Evolutionary conservation across 2,797 vertebrate species (phyloP).

Genomic region (Enteromius argenteus): DNA sequence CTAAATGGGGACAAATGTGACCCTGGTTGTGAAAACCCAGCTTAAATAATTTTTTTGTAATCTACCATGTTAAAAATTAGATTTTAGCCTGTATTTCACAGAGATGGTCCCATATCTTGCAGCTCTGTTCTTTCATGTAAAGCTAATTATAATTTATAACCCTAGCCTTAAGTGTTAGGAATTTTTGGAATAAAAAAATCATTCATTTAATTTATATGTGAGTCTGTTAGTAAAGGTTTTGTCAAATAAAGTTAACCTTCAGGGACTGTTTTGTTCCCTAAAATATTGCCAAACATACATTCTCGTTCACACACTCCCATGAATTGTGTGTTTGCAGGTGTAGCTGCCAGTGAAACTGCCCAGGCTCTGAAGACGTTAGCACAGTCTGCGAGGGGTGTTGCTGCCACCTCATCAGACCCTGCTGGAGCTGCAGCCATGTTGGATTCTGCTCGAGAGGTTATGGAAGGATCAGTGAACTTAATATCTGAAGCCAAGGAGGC

Average conservation of each 20-base stretch:
- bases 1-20: background rate
- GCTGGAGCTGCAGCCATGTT: slow-evolving; percentile 90
- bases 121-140: background rate
- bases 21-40: too few relatives aligned
- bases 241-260: background rate
- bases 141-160: background rate
- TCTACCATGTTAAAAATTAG: too few relatives aligned
- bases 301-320: background rate
- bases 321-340: slow-evolving; percentile 71
- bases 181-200: background rate
- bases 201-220: background rate
- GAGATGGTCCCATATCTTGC: background rate
- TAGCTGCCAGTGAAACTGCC: slow-evolving; percentile 94
- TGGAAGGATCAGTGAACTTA: slow-evolving; percentile 95
- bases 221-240: background rate
- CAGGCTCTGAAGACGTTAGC: slow-evolving; percentile 94
- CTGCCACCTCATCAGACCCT: slow-evolving; percentile 90
- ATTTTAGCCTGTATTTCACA: too few relatives aligned
- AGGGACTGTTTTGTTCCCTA: background rate
- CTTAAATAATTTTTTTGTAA: too few relatives aligned
- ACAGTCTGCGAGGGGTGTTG: slow-evolving; percentile 93
- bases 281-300: background rate
- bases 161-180: too few relatives aligned
- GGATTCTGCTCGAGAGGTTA: slow-evolving; percentile 93
- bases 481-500: slow-evolving; percentile 96